A percentile compares a stretch with the other conserved stretches of the same genome.
phyloP scores from a whole-genome alignment of 2,797 vertebrate species.

The Trachurus trachurus region DNA sequence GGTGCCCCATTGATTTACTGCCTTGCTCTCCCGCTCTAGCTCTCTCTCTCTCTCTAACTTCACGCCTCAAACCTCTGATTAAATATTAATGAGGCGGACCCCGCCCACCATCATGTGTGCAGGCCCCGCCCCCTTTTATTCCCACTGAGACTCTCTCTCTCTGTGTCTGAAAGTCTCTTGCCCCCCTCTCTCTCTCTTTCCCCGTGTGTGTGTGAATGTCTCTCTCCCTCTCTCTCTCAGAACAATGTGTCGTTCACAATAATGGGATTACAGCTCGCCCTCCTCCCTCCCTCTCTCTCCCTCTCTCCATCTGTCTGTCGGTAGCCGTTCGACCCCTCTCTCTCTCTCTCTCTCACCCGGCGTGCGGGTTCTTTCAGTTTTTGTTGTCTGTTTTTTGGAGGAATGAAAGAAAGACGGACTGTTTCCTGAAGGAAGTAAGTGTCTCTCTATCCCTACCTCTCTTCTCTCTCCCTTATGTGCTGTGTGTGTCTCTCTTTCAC shows the following conservation, averaged over 20 bases:
- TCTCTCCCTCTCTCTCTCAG: constrained; percentile 56
- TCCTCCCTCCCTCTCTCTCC: constrained; percentile 7
- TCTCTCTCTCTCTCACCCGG: constrained; percentile 7
- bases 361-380: constrained; percentile 36
- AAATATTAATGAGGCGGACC: constrained; percentile 65
- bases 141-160: constrained; percentile 33
- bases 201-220: constrained; percentile 6
- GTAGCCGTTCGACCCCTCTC: constrained; percentile 8
- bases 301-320: constrained; percentile 32
- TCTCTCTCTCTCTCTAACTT: constrained; percentile 38
- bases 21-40: not conserved
- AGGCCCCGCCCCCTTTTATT: constrained; percentile 46
- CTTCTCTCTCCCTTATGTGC: constrained; percentile 8
- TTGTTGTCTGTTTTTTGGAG: constrained; percentile 47
- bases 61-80: constrained; percentile 59
- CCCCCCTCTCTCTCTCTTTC: constrained; percentile 47
- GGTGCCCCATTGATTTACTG: constrained; percentile 16
- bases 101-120: constrained; percentile 30
- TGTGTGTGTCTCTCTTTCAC: constrained; percentile 1
- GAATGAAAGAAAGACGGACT: constrained; percentile 67
- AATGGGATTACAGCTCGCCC: constrained; percentile 70
- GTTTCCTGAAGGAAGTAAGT: constrained; percentile 71
- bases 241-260: constrained; percentile 80
- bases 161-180: constrained; percentile 27
- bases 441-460: constrained; percentile 24